phyloP scores from a whole-genome alignment of 2,797 vertebrate genomes.

The Vespertilio murinus region DNA sequence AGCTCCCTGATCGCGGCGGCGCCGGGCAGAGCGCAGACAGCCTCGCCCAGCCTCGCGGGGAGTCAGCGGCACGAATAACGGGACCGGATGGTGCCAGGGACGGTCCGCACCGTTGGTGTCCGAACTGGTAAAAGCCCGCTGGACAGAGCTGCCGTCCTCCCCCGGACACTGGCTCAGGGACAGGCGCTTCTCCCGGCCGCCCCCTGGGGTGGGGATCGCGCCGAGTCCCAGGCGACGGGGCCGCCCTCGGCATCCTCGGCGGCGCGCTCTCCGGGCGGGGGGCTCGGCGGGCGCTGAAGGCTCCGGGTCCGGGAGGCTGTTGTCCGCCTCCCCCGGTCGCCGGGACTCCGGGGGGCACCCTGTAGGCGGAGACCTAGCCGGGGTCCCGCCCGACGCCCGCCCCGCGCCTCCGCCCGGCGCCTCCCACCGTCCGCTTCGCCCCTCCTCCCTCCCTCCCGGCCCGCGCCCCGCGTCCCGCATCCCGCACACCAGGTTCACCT shows the following conservation, averaged over 20 bases:
- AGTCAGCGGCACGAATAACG: not conserved
- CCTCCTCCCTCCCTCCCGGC: not conserved
- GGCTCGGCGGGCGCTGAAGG: not conserved
- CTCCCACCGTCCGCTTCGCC: constrained; percentile 7
- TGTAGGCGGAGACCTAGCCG: not conserved
- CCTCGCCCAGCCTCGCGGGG: not conserved
- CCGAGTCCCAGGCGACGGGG: not conserved
- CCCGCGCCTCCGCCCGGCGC: not conserved
- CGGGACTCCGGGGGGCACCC: not conserved
- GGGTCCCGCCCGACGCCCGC: not conserved
- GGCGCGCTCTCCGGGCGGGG: not conserved
- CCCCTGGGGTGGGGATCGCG: not conserved
- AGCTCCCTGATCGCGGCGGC: not conserved
- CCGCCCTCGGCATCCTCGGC: not conserved
- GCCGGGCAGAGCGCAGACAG: rapidly evolving
- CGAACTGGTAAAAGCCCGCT: not conserved
- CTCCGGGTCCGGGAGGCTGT: not conserved
- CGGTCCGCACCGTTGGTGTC: not conserved
- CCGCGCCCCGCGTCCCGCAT: not conserved
- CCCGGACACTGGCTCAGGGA: not conserved
- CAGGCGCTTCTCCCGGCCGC: not conserved
- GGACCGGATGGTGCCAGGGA: not conserved
- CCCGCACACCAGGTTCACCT: not conserved
- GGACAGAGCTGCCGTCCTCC: not conserved
- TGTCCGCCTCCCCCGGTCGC: too few species aligned